Evolutionary conservation across 2,113 vertebrate genomes (phyloP).

Genomic region (Chamaetylas fuelleborni): DNA sequence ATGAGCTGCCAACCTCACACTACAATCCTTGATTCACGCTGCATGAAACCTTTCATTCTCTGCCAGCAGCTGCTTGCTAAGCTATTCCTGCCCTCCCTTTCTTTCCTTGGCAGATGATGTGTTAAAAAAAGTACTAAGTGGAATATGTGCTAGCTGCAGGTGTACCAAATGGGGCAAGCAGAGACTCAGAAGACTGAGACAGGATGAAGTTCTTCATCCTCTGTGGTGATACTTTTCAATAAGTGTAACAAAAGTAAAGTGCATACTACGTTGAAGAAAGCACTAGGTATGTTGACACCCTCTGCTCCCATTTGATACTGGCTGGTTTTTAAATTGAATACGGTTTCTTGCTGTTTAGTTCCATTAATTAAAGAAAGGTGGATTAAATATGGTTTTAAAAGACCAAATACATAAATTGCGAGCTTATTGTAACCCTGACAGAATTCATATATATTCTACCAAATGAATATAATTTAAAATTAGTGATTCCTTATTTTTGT

Average conservation of each 20-base stretch:
- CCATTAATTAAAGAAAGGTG: background rate
- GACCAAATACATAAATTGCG: background rate
- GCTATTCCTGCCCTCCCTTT: background rate
- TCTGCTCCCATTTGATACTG: background rate
- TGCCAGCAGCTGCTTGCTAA: constrained; percentile 66
- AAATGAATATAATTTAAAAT: background rate
- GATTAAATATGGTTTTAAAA: background rate
- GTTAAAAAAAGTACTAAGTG: constrained; percentile 62
- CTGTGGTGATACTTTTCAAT: background rate
- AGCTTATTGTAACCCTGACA: background rate
- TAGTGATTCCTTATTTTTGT: background rate
- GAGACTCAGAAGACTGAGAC: background rate
- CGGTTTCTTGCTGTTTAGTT: background rate
- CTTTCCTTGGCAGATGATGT: constrained; percentile 62
- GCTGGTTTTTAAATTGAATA: background rate
- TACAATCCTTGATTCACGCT: constrained; percentile 47
- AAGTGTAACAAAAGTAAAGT: background rate
- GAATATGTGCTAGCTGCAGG: constrained; percentile 51
- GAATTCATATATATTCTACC: background rate
- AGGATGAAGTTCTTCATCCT: constrained; percentile 18
- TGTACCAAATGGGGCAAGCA: constrained; percentile 50
- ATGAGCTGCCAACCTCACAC: constrained; percentile 60
- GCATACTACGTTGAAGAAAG: background rate
- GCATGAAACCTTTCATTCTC: constrained; percentile 67
- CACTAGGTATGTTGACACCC: background rate